Evolutionary conservation across 2,888 invertebrate species (phyloP).

Genomic region (Oxytorus armatus): DNA sequence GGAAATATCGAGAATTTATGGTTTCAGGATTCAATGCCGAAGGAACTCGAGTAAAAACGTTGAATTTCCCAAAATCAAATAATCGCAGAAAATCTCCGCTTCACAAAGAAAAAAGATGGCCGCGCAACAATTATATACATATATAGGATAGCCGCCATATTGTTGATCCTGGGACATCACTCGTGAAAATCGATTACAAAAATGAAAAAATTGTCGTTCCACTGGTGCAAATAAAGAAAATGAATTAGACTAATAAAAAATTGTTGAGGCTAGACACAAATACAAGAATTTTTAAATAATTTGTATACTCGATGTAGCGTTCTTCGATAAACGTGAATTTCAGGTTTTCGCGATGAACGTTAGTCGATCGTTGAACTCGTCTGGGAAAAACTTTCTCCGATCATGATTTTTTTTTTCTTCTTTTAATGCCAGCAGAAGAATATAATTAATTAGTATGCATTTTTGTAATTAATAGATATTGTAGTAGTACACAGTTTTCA

Average conservation of each 20-base stretch:
- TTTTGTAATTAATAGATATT: conserved; percentile 43
- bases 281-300: not conserved
- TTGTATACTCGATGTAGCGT: not conserved
- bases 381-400: conserved; percentile 14
- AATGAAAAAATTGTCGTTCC: not conserved
- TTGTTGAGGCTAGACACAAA: not conserved
- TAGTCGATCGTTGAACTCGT: not conserved
- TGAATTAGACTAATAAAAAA: not conserved
- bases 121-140: no score
- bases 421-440: conserved; percentile 35
- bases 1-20: not conserved
- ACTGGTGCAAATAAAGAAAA: not conserved
- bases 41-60: no score
- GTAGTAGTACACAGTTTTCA: conserved; percentile 65
- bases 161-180: not conserved
- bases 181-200: not conserved
- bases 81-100: no score
- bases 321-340: not conserved
- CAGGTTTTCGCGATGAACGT: not conserved
- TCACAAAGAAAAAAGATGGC: no score
- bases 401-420: conserved; percentile 1
- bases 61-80: no score
- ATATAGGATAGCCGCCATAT: no score
- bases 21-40: no score
- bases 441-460: conserved; percentile 46